These are phyloP conservation scores for Ammodytes dubius DNA, from an alignment of 2,113 vertebrate genomes.

Conservation along the genomic window DNA sequence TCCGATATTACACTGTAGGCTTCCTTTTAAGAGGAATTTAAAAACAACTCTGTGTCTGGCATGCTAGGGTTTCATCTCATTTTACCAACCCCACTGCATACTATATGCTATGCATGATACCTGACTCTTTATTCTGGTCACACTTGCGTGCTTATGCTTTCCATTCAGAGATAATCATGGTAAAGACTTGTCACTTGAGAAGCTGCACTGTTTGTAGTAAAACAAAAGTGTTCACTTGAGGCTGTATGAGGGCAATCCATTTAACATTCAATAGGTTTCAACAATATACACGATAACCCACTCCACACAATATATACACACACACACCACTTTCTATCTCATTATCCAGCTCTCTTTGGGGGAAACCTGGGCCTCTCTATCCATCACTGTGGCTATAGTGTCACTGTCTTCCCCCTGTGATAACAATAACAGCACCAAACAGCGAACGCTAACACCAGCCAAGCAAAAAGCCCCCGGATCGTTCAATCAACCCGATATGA, in stretches of 20 bases:
- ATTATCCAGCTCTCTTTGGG: slow-evolving; percentile 10
- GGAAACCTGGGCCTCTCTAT: slow-evolving; percentile 55
- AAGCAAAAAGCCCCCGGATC: slow-evolving; percentile 58
- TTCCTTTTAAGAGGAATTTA: no score
- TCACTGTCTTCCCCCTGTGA: slow-evolving; percentile 38
- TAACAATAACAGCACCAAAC: slow-evolving; percentile 63
- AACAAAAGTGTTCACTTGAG: slow-evolving; percentile 28
- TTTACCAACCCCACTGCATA: neutral
- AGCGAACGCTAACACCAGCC: slow-evolving; percentile 46
- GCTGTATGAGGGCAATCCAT: slow-evolving; percentile 20
- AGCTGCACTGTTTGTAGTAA: slow-evolving; percentile 9
- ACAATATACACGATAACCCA: neutral
- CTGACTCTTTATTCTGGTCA: slow-evolving; percentile 3
- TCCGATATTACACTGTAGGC: no score
- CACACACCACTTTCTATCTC: neutral
- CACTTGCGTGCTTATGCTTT: slow-evolving; percentile 10
- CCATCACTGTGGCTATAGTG: slow-evolving; percentile 52
- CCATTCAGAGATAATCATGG: slow-evolving; percentile 12
- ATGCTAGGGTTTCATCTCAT: neutral
- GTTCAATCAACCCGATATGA: slow-evolving; percentile 75
- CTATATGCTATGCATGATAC: neutral
- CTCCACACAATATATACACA: neutral
- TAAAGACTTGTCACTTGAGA: slow-evolving; percentile 12
- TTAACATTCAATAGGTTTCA: slow-evolving; percentile 36
- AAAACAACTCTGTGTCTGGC: neutral